These are phyloP conservation scores for Polyommatus iphigenia DNA, from an alignment of 2,888 invertebrate genomes.

Conservation along the genomic window DNA sequence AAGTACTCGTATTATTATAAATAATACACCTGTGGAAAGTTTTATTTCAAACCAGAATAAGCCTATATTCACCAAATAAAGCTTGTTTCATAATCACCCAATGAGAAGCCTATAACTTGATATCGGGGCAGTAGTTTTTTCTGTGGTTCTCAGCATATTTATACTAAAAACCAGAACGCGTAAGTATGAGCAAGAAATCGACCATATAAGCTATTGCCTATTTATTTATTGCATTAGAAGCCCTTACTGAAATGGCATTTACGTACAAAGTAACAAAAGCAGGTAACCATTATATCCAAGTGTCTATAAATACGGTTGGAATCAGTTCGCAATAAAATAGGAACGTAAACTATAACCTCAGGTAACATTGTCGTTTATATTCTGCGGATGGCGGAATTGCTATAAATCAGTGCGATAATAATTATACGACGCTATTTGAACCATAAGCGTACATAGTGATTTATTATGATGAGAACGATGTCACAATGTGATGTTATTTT, in stretches of 20 bases:
- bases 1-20: too few relatives aligned
- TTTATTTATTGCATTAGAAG: too few relatives aligned
- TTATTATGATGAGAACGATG: slow-evolving; percentile 23
- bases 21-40: too few relatives aligned
- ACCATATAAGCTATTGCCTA: too few relatives aligned
- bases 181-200: too few relatives aligned
- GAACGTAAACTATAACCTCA: slow-evolving; percentile 40
- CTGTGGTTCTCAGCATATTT: too few relatives aligned
- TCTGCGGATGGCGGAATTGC: slow-evolving; percentile 65
- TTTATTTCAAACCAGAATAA: too few relatives aligned
- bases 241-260: background rate
- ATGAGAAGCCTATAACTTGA: too few relatives aligned
- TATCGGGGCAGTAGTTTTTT: too few relatives aligned
- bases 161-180: too few relatives aligned
- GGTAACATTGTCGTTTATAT: slow-evolving; percentile 66
- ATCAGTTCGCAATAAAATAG: slow-evolving; percentile 33
- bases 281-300: slow-evolving; percentile 26
- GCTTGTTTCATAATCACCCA: too few relatives aligned
- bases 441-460: slow-evolving; percentile 50
- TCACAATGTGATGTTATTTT: background rate
- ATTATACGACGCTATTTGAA: slow-evolving; percentile 70
- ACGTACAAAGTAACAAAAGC: slow-evolving; percentile 18
- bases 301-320: background rate
- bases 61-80: too few relatives aligned
- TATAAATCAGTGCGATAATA: slow-evolving; percentile 75